phyloP scores from a whole-genome alignment of 2,888 invertebrate species.

The Protonemura montana region DNA sequence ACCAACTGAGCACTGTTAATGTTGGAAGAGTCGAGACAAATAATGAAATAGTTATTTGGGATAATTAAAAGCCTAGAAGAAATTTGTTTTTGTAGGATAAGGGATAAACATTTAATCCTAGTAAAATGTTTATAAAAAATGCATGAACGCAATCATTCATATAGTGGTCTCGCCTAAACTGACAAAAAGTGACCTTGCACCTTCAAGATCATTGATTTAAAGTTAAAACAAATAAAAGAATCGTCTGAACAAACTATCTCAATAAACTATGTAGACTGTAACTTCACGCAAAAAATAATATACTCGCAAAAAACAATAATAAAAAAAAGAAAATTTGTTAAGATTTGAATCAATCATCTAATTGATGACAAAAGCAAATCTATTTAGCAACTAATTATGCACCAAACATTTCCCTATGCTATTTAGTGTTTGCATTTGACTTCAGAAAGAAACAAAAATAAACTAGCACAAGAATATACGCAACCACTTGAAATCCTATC shows the following conservation, averaged over 20 bases:
- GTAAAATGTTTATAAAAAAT: background rate
- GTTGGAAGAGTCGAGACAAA: background rate
- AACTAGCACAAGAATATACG: too few species aligned
- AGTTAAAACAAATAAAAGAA: background rate
- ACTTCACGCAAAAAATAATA: background rate
- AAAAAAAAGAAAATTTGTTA: too few species aligned
- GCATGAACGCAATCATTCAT: background rate
- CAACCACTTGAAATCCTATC: too few species aligned
- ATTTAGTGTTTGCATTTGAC: background rate
- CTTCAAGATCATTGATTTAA: background rate
- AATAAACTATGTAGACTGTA: background rate
- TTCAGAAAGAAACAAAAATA: too few species aligned
- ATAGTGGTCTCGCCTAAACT: background rate
- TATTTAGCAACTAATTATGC: background rate
- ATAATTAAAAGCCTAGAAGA: background rate
- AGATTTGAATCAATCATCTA: too few species aligned
- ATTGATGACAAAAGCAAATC: too few species aligned
- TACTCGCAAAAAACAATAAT: background rate
- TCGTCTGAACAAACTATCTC: too few species aligned
- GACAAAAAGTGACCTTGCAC: background rate
- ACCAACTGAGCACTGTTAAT: background rate
- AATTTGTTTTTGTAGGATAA: background rate
- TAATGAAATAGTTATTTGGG: background rate
- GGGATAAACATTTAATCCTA: too few species aligned
- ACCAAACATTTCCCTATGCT: background rate